A percentile compares a stretch with the other conserved stretches of the same genome.
These are phyloP conservation scores for Acrocephalus kingi DNA, from an alignment of 2,113 vertebrate genomes.

Conservation along the genomic window DNA sequence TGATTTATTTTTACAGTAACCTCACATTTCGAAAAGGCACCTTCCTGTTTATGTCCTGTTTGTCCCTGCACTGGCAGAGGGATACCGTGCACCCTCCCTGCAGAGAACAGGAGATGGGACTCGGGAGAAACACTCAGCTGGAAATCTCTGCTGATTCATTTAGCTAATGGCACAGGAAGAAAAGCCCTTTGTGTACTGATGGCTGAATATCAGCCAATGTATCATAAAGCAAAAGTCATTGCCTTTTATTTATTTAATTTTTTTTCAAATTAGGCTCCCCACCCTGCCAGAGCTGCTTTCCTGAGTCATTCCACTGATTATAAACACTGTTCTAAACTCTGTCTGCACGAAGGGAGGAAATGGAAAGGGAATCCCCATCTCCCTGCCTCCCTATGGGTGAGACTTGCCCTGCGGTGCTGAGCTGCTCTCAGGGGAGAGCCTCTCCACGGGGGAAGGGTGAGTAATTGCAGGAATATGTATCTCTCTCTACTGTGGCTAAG, in stretches of 20 bases:
- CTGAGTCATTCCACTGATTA: not conserved
- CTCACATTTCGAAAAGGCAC: not conserved
- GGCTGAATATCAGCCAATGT: not conserved
- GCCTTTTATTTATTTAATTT: not conserved
- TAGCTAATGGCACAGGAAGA: slow-evolving; percentile 10
- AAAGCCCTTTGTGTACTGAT: slow-evolving; percentile 16
- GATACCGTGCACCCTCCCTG: not conserved
- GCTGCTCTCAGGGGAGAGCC: not conserved
- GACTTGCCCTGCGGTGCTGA: not conserved
- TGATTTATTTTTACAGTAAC: slow-evolving; percentile 10
- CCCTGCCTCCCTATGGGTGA: not conserved
- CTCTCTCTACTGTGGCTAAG: not conserved
- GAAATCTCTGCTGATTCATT: slow-evolving; percentile 29
- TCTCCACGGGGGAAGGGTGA: not conserved
- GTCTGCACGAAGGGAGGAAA: not conserved
- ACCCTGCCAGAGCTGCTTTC: not conserved
- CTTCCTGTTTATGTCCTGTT: slow-evolving; percentile 26
- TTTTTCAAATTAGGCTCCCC: not conserved
- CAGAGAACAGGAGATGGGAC: not conserved
- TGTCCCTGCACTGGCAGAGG: not conserved
- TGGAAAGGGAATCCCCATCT: slow-evolving; percentile 1
- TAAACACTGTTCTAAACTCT: not conserved
- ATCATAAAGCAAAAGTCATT: not conserved
- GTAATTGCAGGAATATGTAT: not conserved
- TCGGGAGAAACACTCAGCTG: not conserved